phyloP scores from a whole-genome alignment of 1,140 invertebrate genomes.

The Amyelois transitella region DNA sequence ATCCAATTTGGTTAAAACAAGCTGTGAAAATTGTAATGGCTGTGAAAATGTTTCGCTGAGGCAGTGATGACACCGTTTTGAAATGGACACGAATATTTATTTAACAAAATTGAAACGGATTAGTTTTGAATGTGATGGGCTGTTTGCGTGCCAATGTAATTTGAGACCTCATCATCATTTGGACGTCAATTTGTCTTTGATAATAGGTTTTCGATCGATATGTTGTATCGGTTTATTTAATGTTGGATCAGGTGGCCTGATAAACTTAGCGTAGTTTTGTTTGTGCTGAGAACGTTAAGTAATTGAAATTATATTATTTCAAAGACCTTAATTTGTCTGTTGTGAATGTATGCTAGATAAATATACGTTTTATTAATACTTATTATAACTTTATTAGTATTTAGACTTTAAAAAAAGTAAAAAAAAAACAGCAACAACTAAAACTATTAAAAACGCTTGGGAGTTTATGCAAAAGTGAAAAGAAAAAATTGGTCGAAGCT shows the following conservation, averaged over 20 bases:
- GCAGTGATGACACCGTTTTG: slow-evolving; percentile 14
- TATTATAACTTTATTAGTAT: too few species aligned
- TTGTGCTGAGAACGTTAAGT: background rate
- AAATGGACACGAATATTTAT: slow-evolving; percentile 35
- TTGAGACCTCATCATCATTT: slow-evolving; percentile 29
- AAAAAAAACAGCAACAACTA: too few species aligned
- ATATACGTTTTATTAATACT: too few species aligned
- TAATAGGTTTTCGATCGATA: slow-evolving; percentile 9
- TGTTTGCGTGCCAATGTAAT: slow-evolving; percentile 44
- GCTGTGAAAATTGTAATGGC: slow-evolving; percentile 30
- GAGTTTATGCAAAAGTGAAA: too few species aligned
- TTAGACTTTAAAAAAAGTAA: too few species aligned
- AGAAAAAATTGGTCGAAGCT: too few species aligned
- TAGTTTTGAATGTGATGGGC: slow-evolving; percentile 39
- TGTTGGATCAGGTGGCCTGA: background rate
- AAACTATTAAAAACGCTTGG: too few species aligned
- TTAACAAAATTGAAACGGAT: slow-evolving; percentile 52
- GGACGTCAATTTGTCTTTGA: slow-evolving; percentile 8
- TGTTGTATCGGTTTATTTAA: too few species aligned
- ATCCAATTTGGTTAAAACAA: slow-evolving; percentile 35
- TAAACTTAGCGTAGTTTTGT: too few species aligned
- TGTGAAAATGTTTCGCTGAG: slow-evolving; percentile 17
- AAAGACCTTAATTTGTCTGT: too few species aligned
- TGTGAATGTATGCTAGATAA: too few species aligned
- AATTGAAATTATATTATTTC: too few species aligned